These are phyloP conservation scores for Branchinecta lynchi DNA, from an alignment of 1,140 invertebrate species.

Conservation along the genomic window DNA sequence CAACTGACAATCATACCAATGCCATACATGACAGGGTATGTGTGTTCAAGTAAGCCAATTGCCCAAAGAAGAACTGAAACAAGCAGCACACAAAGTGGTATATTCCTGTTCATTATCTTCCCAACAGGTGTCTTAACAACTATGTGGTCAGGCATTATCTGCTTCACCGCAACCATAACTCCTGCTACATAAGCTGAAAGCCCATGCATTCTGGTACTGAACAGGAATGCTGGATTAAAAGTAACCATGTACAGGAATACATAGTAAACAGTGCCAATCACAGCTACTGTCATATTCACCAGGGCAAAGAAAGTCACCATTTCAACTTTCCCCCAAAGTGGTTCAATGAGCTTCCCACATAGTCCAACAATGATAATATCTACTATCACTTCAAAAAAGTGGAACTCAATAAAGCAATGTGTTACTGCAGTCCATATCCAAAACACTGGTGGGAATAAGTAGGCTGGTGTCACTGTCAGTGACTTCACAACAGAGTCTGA, in stretches of 20 bases:
- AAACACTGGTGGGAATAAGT: constrained; percentile 75
- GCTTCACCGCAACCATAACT: constrained; percentile 83
- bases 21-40: constrained; percentile 88
- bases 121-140: constrained; percentile 76
- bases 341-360: constrained; percentile 89
- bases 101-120: constrained; percentile 64
- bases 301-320: constrained; percentile 87
- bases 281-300: constrained; percentile 71
- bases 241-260: constrained; percentile 74
- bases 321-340: constrained; percentile 85
- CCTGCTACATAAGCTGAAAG: constrained; percentile 75
- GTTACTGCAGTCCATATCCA: constrained; percentile 90
- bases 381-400: constrained; percentile 80
- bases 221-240: constrained; percentile 66
- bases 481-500: constrained; percentile 54
- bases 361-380: constrained; percentile 79
- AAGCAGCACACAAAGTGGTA: constrained; percentile 65
- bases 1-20: constrained; percentile 84
- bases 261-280: constrained; percentile 64
- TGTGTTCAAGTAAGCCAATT: constrained; percentile 65
- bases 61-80: constrained; percentile 61
- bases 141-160: constrained; percentile 93
- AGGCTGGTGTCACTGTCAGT: constrained; percentile 78
- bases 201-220: constrained; percentile 81
- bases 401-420: constrained; percentile 82